These are phyloP conservation scores for Isotomurus palustris DNA, from an alignment of 2,888 invertebrate species.

Conservation along the genomic window DNA sequence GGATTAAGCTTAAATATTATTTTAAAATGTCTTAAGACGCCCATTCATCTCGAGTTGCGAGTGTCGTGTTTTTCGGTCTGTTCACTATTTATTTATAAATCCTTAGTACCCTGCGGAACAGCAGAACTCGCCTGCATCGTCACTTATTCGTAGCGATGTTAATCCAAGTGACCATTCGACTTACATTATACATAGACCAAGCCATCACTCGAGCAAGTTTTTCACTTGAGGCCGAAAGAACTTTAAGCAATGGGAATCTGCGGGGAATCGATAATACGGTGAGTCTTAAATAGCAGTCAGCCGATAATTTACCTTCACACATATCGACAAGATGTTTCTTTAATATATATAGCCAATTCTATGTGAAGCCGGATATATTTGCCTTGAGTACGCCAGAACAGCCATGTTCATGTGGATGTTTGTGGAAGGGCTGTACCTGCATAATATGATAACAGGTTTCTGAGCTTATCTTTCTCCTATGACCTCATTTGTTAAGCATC, in stretches of 20 bases:
- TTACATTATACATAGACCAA: slow-evolving; percentile 72
- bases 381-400: slow-evolving; percentile 82
- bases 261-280: slow-evolving; percentile 65
- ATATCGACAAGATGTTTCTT: slow-evolving; percentile 15
- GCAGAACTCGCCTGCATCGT: slow-evolving; percentile 78
- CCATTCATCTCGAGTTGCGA: too few species aligned
- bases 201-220: slow-evolving; percentile 53
- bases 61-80: too few species aligned
- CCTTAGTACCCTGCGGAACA: slow-evolving; percentile 71
- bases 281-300: slow-evolving; percentile 49
- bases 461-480: slow-evolving; percentile 35
- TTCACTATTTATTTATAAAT: too few species aligned
- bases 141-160: slow-evolving; percentile 78
- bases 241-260: slow-evolving; percentile 5
- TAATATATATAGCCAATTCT: slow-evolving; percentile 62
- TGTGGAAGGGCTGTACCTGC: slow-evolving; percentile 84
- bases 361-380: slow-evolving; percentile 71
- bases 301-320: background rate
- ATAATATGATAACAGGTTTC: slow-evolving; percentile 71
- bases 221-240: background rate
- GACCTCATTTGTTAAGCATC: background rate
- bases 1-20: too few species aligned
- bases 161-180: slow-evolving; percentile 66
- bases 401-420: slow-evolving; percentile 98
- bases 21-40: too few species aligned